A percentile compares a stretch with the other conserved stretches of the same genome.
Evolutionary conservation across 2,113 vertebrate genomes (phyloP).

Genomic region (Platysternon megacephalum): DNA sequence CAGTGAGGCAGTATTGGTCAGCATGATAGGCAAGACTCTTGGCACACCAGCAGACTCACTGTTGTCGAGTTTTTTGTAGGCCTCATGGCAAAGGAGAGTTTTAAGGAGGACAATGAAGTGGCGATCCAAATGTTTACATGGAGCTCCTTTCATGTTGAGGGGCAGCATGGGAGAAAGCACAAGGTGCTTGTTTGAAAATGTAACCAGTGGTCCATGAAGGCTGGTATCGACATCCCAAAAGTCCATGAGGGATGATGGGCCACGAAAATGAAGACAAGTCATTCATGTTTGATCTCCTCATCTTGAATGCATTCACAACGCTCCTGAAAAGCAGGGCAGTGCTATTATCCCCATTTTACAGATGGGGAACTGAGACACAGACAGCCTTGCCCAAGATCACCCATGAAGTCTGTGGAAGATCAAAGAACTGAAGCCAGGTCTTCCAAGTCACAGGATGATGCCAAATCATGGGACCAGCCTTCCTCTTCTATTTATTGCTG

Average conservation of each 20-base stretch:
- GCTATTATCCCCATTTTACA: fast-evolving
- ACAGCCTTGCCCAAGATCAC: not conserved
- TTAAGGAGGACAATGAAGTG: fast-evolving
- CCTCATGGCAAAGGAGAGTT: not conserved
- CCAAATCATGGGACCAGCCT: not conserved
- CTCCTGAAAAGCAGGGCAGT: not conserved
- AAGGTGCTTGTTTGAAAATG: not conserved
- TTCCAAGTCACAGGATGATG: not conserved
- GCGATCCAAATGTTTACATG: not conserved
- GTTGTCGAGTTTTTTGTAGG: not conserved
- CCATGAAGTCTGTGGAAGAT: not conserved
- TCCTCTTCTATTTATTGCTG: not conserved
- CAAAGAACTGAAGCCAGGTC: not conserved
- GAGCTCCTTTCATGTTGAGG: not conserved
- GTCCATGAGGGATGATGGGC: not conserved
- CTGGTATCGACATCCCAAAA: not conserved
- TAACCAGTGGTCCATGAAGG: not conserved
- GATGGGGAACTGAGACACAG: not conserved
- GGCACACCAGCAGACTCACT: not conserved
- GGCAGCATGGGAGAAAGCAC: not conserved
- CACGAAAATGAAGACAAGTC: not conserved
- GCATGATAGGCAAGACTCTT: not conserved
- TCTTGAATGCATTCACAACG: not conserved
- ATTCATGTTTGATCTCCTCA: not conserved
- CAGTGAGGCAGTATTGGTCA: not conserved